Conservation (phyloP, 2,797 vertebrate genomes). For the Dermochelys coriacea region DNA sequence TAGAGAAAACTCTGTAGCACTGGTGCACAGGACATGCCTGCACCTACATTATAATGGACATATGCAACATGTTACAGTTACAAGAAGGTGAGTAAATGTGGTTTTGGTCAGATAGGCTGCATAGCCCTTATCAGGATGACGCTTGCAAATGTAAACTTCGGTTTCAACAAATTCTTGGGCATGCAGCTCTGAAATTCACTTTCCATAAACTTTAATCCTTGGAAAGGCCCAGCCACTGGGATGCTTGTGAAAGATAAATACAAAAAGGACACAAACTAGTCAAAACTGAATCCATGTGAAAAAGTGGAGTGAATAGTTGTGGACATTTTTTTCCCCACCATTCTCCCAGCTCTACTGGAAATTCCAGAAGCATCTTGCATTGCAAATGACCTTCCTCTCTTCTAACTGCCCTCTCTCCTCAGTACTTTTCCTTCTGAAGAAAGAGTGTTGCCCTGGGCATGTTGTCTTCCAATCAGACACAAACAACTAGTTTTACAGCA, state of each 20-base stretch:
- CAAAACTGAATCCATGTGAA: slow-evolving; percentile 68
- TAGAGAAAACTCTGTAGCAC: not conserved
- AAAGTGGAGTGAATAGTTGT: slow-evolving; percentile 65
- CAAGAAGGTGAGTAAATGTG: not conserved
- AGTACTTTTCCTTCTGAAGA: slow-evolving; percentile 65
- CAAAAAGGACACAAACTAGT: slow-evolving; percentile 40
- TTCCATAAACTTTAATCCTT: slow-evolving; percentile 62
- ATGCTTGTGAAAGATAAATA: slow-evolving; percentile 68
- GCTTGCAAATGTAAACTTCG: slow-evolving; percentile 65
- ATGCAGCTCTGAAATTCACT: slow-evolving; percentile 68
- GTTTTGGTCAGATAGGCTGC: slow-evolving; percentile 17
- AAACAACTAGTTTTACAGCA: slow-evolving; percentile 38
- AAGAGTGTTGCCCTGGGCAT: slow-evolving; percentile 60
- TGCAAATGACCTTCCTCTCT: slow-evolving; percentile 65
- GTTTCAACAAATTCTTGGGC: slow-evolving; percentile 66
- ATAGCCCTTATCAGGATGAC: slow-evolving; percentile 44
- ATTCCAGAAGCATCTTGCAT: slow-evolving; percentile 63
- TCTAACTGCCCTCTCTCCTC: slow-evolving; percentile 67
- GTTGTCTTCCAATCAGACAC: slow-evolving; percentile 71
- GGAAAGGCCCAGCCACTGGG: slow-evolving; percentile 65
- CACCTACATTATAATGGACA: not conserved
- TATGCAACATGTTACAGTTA: not conserved
- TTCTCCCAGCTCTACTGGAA: not conserved
- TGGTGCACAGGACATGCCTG: not conserved
- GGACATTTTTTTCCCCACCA: slow-evolving; percentile 66